Conservation (phyloP, 2,888 invertebrate genomes). For the Lasioglossum oenotherae region DNA sequence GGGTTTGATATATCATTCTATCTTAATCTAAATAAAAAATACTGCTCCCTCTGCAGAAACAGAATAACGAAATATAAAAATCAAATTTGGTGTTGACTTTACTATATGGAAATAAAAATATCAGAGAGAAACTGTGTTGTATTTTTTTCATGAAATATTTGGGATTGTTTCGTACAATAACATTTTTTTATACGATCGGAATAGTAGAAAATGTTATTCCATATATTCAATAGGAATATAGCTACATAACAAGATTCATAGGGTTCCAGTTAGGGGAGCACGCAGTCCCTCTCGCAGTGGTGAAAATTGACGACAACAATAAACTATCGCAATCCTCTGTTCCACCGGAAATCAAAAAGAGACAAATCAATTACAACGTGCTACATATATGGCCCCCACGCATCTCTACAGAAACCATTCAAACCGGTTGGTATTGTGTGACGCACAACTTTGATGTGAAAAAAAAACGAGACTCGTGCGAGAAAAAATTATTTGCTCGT, state of each 20-base stretch:
- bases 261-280: neutral
- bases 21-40: no score
- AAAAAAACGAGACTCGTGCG: neutral
- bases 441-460: neutral
- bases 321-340: no score
- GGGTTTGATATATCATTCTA: no score
- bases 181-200: neutral
- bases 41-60: neutral
- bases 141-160: neutral
- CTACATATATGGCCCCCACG: neutral
- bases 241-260: neutral
- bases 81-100: no score
- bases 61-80: neutral
- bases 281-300: neutral
- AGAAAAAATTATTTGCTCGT: neutral
- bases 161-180: neutral
- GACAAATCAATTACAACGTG: neutral
- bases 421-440: neutral
- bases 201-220: neutral
- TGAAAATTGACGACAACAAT: neutral
- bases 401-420: neutral
- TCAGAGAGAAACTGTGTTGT: neutral
- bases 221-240: neutral
- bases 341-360: neutral
- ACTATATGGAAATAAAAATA: neutral